phyloP scores from a whole-genome alignment of 2,888 invertebrate genomes.

The Hecatera dysodea region DNA sequence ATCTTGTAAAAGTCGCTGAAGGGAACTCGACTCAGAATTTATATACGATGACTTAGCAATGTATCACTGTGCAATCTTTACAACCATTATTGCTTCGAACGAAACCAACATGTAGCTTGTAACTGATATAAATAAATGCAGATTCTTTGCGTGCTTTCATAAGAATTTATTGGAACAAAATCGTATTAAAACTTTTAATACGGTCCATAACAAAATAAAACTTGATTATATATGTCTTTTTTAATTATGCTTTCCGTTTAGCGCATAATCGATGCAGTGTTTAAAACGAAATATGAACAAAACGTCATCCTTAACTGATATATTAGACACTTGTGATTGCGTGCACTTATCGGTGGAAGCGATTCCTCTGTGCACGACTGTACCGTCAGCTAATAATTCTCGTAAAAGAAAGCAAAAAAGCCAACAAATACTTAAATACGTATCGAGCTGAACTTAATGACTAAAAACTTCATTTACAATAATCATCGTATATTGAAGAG shows the following conservation, averaged over 20 bases:
- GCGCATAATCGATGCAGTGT: slow-evolving; percentile 27
- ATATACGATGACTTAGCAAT: slow-evolving; percentile 58
- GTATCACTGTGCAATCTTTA: slow-evolving; percentile 56
- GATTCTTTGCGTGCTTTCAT: slow-evolving; percentile 32
- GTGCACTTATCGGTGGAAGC: slow-evolving; percentile 8
- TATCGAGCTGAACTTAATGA: slow-evolving; percentile 41
- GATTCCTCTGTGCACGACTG: slow-evolving; percentile 18
- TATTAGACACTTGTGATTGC: slow-evolving; percentile 31
- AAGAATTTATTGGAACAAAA: slow-evolving; percentile 20
- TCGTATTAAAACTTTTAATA: slow-evolving; percentile 29
- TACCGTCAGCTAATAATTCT: slow-evolving; percentile 39
- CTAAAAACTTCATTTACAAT: slow-evolving; percentile 57
- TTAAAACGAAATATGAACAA: slow-evolving; percentile 32
- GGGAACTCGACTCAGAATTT: slow-evolving; percentile 53
- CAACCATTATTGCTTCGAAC: slow-evolving; percentile 58
- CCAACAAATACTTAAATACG: slow-evolving; percentile 46
- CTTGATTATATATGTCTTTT: slow-evolving; percentile 34
- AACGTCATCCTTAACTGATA: slow-evolving; percentile 18
- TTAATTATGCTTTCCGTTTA: slow-evolving; percentile 23
- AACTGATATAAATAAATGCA: slow-evolving; percentile 51
- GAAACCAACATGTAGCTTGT: slow-evolving; percentile 50
- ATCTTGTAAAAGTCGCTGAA: slow-evolving; percentile 44
- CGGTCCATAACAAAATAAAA: slow-evolving; percentile 10
- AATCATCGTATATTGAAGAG: slow-evolving; percentile 49
- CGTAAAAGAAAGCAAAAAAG: slow-evolving; percentile 31